These are phyloP conservation scores for Drosophila demipolita DNA, from an alignment of 2,888 invertebrate species.

Conservation along the genomic window DNA sequence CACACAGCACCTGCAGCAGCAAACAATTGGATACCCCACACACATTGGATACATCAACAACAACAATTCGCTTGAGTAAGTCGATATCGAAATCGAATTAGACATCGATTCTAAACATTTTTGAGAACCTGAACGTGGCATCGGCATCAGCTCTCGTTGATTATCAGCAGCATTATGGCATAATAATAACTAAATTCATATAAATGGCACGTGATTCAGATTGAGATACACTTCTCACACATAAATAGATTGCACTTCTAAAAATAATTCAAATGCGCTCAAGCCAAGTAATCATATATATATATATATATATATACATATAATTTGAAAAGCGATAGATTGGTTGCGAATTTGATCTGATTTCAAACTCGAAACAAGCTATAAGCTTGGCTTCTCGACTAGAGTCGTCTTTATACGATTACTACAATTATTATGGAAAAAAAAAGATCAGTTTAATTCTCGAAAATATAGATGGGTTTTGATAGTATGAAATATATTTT, in stretches of 20 bases:
- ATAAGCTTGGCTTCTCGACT: not conserved
- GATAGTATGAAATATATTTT: not conserved
- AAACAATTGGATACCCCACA: slow-evolving; percentile 71
- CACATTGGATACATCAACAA: slow-evolving; percentile 60
- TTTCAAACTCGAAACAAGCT: not conserved
- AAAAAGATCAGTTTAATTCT: not conserved
- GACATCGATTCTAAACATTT: slow-evolving; percentile 1
- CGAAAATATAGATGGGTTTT: not conserved
- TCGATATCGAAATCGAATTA: slow-evolving; percentile 17
- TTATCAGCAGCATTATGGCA: slow-evolving; percentile 17
- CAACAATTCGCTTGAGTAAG: slow-evolving; percentile 74
- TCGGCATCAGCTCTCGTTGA: slow-evolving; percentile 4
- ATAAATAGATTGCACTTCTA: slow-evolving; percentile 33
- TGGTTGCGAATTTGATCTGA: not conserved
- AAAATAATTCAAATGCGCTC: slow-evolving; percentile 16
- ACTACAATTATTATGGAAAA: no score
- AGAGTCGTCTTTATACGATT: no score
- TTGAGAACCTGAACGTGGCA: slow-evolving; percentile 24
- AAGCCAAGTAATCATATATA: not conserved
- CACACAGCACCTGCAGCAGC: slow-evolving; percentile 44
- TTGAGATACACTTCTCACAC: not conserved
- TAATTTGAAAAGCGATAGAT: not conserved
- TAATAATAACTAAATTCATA: slow-evolving; percentile 12
- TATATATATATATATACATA: not conserved
- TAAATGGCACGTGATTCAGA: slow-evolving; percentile 13